Conservation (phyloP, 2,888 invertebrate genomes). For the Megalurothrips usitatus region DNA sequence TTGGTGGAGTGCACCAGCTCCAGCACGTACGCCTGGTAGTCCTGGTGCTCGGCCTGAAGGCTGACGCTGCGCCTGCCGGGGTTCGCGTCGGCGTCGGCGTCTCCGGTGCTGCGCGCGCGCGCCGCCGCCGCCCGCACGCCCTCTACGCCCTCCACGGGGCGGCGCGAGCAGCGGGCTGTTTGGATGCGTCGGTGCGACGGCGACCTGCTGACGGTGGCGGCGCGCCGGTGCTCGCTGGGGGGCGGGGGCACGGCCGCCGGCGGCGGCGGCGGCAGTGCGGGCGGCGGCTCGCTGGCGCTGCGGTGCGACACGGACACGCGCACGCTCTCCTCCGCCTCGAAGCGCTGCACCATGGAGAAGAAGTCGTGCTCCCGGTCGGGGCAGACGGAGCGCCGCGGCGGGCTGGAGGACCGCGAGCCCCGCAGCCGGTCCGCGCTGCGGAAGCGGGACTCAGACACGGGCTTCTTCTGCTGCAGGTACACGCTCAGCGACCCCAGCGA, state of each 20-base stretch:
- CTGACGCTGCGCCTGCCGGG: background rate
- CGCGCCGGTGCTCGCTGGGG: background rate
- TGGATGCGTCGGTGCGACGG: conserved; percentile 15
- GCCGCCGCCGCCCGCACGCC: conserved; percentile 45
- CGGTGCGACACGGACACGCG: conserved; percentile 47
- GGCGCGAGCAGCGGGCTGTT: background rate
- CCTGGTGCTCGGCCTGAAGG: conserved; percentile 50
- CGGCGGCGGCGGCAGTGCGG: background rate
- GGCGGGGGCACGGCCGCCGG: background rate
- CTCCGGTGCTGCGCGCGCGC: conserved; percentile 57
- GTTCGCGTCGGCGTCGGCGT: conserved; percentile 54
- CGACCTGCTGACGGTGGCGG: background rate
- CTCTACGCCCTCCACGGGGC: conserved; percentile 44
- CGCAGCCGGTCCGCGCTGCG: conserved; percentile 56
- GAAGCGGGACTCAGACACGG: conserved; percentile 69
- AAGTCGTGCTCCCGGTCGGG: conserved; percentile 11
- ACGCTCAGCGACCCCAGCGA: conserved; percentile 56
- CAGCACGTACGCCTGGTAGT: conserved; percentile 63
- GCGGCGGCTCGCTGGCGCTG: conserved; percentile 54
- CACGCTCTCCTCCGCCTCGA: conserved; percentile 46
- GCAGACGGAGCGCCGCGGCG: conserved; percentile 41
- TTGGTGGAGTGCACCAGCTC: conserved; percentile 60
- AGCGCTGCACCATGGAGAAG: conserved; percentile 35
- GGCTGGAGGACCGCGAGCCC: conserved; percentile 52
- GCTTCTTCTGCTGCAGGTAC: conserved; percentile 63